Evolutionary conservation across 2,888 invertebrate species (phyloP), one percentile per base, ranked within the genome.

Genomic region (Brachypalpus laphriformis): DNA sequence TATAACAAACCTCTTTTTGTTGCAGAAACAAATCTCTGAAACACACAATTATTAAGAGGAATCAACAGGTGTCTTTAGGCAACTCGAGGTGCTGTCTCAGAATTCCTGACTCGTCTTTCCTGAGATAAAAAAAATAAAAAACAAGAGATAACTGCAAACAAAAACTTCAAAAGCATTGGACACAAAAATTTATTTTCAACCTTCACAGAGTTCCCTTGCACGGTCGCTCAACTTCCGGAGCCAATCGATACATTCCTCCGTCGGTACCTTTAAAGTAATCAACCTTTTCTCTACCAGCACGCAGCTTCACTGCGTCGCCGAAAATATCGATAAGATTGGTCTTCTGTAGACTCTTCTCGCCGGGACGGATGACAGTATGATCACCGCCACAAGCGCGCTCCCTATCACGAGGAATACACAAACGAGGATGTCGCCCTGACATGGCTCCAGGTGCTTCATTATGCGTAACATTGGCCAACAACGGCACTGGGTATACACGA

Each of bases 301-400:
- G 59, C 9, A 76, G 31, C 0, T 56, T 22, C 16, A 31, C 9
- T 9, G 37, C 54, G 14, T 76, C 86, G 22, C 88, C 88, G 7
- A 91, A 82, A 14, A 89, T 89, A 9, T 90, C 88, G 0, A 89
- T 82, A 8, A 91, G 88, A 65, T 89, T 88, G 72, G 87, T 87
- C 7, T 87, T 37, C 0, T 87, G 86, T 1, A 89, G 88, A 49
- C 89, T 87, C 77, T 87, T 88, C 16, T 91, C 91, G 7, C 83
- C 14, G 0, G 87, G 59, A 11, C 87, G 87, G 18, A 85, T 88
- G 4, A 87, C 70, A 3, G 88, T 88, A 61, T 87, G 80, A 3
- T 57, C 0, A 75, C 78, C 42, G 22, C 87, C 88, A 88, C 89
- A 65, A 66, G 77, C 78, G 82, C 90, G 22, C 7, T 82, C 45